These are phyloP conservation scores for Oedothorax gibbosus DNA, from an alignment of 1,140 invertebrate genomes.

Conservation along the genomic window DNA sequence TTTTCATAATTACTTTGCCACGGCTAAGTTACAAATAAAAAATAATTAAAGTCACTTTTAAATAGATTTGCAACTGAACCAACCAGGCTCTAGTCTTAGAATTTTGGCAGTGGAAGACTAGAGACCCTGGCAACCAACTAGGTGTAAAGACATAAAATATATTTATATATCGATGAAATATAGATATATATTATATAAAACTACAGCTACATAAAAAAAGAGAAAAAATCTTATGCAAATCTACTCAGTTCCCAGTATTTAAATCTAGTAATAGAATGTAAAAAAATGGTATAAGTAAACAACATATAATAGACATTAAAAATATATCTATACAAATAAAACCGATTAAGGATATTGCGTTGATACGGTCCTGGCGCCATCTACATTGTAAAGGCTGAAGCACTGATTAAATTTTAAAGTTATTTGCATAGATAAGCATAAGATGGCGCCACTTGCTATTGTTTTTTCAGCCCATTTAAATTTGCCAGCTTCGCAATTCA, in stretches of 20 bases:
- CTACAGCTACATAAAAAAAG: conserved; percentile 59
- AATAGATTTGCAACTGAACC: conserved; percentile 50
- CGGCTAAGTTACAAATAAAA: conserved; percentile 58
- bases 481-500: not conserved
- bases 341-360: conserved; percentile 15
- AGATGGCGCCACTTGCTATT: conserved; percentile 11
- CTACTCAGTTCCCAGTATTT: conserved; percentile 54
- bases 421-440: conserved; percentile 30
- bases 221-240: conserved; percentile 16
- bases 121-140: conserved; percentile 37
- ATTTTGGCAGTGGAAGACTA: conserved; percentile 60
- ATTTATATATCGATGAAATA: conserved; percentile 61
- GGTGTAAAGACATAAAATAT: conserved; percentile 60
- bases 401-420: conserved; percentile 10
- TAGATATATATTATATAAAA: conserved; percentile 60
- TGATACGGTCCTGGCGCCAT: conserved; percentile 11
- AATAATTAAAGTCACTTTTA: conserved; percentile 26
- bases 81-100: conserved; percentile 54
- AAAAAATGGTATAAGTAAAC: conserved; percentile 51
- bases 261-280: conserved; percentile 54
- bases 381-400: conserved; percentile 20
- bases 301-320: conserved; percentile 15
- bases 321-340: conserved; percentile 46
- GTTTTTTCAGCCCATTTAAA: not conserved
- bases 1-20: conserved; percentile 59